A percentile compares a stretch with the other conserved stretches of the same genome.
Conservation (phyloP, 2,797 vertebrate species). For the Lutjanus campechanus region DNA sequence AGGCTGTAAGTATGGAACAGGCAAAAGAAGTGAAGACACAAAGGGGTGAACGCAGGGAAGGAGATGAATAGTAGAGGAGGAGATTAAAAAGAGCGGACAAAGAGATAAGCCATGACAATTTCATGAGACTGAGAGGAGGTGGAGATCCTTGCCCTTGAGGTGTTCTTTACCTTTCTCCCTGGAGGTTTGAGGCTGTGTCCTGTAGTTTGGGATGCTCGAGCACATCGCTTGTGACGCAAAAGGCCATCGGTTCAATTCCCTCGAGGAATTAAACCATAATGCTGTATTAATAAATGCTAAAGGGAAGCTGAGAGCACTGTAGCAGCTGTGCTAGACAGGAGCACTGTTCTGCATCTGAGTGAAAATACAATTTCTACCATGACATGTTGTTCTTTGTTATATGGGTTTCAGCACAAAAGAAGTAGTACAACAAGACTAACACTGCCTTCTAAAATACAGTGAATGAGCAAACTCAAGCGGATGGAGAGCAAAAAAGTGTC, state of each 20-base stretch:
- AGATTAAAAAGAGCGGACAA: background rate
- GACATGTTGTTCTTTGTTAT: background rate
- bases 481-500: too few species aligned
- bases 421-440: too few species aligned
- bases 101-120: constrained; percentile 21
- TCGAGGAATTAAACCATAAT: constrained; percentile 33
- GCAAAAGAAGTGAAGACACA: background rate
- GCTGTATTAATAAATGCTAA: constrained; percentile 52
- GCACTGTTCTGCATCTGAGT: background rate
- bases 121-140: constrained; percentile 20
- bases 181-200: constrained; percentile 26
- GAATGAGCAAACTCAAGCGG: too few species aligned
- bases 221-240: constrained; percentile 31
- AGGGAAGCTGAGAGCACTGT: constrained; percentile 21
- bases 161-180: constrained; percentile 33
- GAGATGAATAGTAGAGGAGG: background rate
- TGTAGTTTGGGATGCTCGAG: constrained; percentile 2
- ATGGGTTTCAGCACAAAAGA: too few species aligned
- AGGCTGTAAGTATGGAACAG: background rate
- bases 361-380: constrained; percentile 1
- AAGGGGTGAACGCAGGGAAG: background rate
- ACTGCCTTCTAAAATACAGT: background rate
- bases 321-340: constrained; percentile 12
- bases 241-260: constrained; percentile 43
- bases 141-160: constrained; percentile 19